Evolutionary conservation across 2,888 invertebrate genomes (phyloP).

Genomic region (Sinodicranocentrus sp.): DNA sequence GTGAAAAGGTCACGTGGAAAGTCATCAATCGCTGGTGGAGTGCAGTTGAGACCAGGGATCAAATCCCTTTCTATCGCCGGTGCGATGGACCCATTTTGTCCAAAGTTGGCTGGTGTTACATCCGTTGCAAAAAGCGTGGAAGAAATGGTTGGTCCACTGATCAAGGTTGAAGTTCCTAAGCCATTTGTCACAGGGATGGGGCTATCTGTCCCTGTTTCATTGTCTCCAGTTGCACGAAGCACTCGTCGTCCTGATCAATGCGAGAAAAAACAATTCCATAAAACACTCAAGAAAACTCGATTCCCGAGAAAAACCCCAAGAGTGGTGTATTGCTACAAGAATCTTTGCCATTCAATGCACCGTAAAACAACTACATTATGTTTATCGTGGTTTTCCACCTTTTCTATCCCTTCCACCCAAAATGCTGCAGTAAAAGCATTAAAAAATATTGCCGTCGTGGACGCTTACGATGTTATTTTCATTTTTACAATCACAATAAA

Average conservation of each 20-base stretch:
- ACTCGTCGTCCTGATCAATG: conserved; percentile 14
- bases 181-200: conserved; percentile 39
- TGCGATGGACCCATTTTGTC: conserved; percentile 30
- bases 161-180: conserved; percentile 44
- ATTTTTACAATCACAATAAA: no score
- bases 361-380: no score
- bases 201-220: conserved; percentile 31
- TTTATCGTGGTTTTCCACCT: no score
- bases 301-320: conserved; percentile 4
- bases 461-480: no score
- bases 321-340: conserved; percentile 31
- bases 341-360: background rate
- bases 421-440: no score
- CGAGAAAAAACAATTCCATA: conserved; percentile 24
- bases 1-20: conserved; percentile 83
- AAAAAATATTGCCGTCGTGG: no score
- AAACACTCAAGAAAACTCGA: conserved; percentile 17
- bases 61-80: conserved; percentile 14
- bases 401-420: no score
- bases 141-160: conserved; percentile 28
- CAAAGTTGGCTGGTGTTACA: conserved; percentile 13
- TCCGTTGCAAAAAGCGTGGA: background rate
- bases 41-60: conserved; percentile 79
- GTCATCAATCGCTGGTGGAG: conserved; percentile 80
- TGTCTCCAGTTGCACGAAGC: conserved; percentile 40